These are phyloP conservation scores for Oryzias curvinotus DNA, from an alignment of 2,113 vertebrate species.

Conservation along the genomic window DNA sequence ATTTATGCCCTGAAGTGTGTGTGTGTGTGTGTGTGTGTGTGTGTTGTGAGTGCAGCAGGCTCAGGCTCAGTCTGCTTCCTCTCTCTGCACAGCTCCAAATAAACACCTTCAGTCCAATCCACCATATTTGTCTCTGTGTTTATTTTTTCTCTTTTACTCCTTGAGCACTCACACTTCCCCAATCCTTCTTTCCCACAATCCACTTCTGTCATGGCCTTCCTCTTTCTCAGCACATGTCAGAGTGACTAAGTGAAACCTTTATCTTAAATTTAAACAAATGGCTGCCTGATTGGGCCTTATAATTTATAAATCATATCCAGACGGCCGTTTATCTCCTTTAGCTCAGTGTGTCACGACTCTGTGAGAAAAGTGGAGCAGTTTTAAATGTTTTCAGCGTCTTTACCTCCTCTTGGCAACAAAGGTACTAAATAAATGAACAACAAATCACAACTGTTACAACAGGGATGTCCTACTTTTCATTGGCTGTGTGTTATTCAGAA, in stretches of 20 bases:
- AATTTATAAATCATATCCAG: background rate
- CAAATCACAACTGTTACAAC: too few relatives aligned
- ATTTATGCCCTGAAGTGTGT: slow-evolving; percentile 2
- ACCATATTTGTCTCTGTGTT: slow-evolving; percentile 65
- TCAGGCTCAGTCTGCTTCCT: slow-evolving; percentile 59
- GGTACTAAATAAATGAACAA: too few relatives aligned
- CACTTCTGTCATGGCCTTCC: slow-evolving; percentile 20
- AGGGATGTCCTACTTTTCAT: too few relatives aligned
- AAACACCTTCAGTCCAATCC: slow-evolving; percentile 62
- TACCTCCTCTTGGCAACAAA: too few relatives aligned
- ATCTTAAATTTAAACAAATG: background rate
- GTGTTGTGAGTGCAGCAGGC: slow-evolving; percentile 25
- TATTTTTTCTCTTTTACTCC: slow-evolving; percentile 63
- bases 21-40: slow-evolving; percentile 5
- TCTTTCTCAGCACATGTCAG: slow-evolving; percentile 5
- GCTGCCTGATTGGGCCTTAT: background rate
- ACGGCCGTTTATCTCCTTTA: too few relatives aligned
- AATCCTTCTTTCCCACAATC: slow-evolving; percentile 30
- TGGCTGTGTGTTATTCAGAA: too few relatives aligned
- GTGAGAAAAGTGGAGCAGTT: too few relatives aligned
- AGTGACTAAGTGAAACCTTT: background rate
- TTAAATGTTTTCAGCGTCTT: too few relatives aligned
- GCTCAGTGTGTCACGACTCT: too few relatives aligned
- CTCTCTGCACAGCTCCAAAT: slow-evolving; percentile 68
- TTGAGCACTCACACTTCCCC: slow-evolving; percentile 14